Base-by-base conservation (phyloP, 2,888 invertebrate species). In the Sialis fuliginosa region DNA sequence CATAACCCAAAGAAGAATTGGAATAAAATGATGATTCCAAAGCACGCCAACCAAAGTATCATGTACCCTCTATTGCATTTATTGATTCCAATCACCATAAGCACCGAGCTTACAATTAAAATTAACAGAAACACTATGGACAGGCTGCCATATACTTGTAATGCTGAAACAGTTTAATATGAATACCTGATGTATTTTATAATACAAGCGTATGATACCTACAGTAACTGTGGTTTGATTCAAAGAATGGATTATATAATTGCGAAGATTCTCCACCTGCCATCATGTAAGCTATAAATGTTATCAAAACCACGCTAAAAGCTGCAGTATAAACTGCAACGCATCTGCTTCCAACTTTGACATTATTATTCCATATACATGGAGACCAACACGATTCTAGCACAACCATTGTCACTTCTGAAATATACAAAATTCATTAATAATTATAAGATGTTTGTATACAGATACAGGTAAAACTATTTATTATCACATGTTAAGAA, bases 181-280 rank as follows among this genome's bases (percentile, higher is more conserved):
- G 9, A 35, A 35, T 35, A 8, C 7, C n/a, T n/a, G 6, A 35
- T 4, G 35, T 35, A 35, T 35, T 3, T 35, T 8, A 9, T 9
- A 9, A 35, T 35, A 6, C 39, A 6, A 47, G 34, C 39, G 39
- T 45, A 49, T 53, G 22, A 37, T 37, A 75, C 80, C 74, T 66
- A 84, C 83, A 80, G 53, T 67, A 65, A 59, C 82, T 71, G 6
- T 87, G 75, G 66, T 90, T 89, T 33, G 89, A 78, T 66, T 92
- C 91, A 65, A 91, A 92, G 33, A 89, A 68, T 0, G 91, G 91
- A 58, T 84, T 85, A 69, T 89, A 91, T 4, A 90, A 67, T 61
- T 90, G 89, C 0, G 86, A 79, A 0, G 90, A 90, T 57, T 90
- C 89, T 13, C 91, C 91, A n/a, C 91, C 91, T 52, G 64, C 63